Conservation (phyloP, 2,888 invertebrate species). For the Thecophora atra region DNA sequence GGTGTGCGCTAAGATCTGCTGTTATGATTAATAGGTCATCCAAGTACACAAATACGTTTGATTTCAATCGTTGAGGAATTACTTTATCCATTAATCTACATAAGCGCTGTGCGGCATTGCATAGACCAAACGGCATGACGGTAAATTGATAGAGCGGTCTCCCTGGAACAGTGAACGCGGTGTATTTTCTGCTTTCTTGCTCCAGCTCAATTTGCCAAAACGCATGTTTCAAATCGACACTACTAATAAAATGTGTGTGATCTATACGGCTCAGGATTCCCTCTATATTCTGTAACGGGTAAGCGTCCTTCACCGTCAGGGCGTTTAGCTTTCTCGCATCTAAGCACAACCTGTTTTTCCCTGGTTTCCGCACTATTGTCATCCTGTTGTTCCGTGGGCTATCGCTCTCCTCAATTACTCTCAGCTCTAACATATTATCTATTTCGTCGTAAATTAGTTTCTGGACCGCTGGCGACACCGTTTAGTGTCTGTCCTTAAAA, state of each 20-base stretch:
- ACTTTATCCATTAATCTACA: neutral
- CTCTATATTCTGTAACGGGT: conserved; percentile 12
- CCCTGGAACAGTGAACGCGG: neutral
- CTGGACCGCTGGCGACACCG: too few relatives aligned
- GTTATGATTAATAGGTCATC: conserved; percentile 6
- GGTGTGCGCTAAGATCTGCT: neutral
- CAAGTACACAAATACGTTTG: conserved; percentile 2
- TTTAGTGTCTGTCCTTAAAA: too few relatives aligned
- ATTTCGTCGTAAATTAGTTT: too few relatives aligned
- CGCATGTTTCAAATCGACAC: neutral
- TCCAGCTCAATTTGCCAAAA: conserved; percentile 15
- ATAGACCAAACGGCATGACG: neutral
- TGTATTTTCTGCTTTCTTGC: neutral
- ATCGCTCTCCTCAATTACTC: too few relatives aligned
- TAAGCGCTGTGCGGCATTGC: conserved; percentile 9
- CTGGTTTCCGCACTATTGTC: conserved; percentile 28
- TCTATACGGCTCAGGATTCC: conserved; percentile 1
- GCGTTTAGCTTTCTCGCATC: conserved; percentile 25
- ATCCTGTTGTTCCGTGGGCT: too few relatives aligned
- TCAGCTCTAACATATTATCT: too few relatives aligned
- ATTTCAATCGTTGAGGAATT: neutral
- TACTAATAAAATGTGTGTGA: conserved; percentile 7
- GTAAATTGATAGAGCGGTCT: neutral
- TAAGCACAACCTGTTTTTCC: conserved; percentile 31
- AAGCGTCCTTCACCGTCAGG: conserved; percentile 15